Percentiles rank a stretch among this genome's conserved stretches.
Evolutionary conservation across 2,888 invertebrate genomes (phyloP).

Genomic region (Drosophila merina): DNA sequence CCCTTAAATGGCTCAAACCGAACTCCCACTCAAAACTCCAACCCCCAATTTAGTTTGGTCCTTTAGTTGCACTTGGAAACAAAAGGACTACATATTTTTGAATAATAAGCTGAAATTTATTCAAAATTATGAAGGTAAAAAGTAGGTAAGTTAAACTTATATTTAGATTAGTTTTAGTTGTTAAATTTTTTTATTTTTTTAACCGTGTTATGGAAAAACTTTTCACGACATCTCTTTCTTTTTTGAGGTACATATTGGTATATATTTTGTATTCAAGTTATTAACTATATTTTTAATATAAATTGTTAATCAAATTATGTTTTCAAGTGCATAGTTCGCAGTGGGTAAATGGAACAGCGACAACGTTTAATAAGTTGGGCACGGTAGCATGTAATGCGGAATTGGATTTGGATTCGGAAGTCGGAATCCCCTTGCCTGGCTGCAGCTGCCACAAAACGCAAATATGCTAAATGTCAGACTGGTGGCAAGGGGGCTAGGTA

Average conservation of each 20-base stretch:
- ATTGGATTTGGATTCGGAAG: constrained; percentile 65
- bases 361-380: constrained; percentile 79
- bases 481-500: constrained; percentile 6
- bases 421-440: constrained; percentile 22
- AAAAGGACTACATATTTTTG: not conserved
- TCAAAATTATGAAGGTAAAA: not conserved
- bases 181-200: too few relatives aligned
- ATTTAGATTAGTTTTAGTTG: too few relatives aligned
- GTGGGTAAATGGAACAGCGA: constrained; percentile 72
- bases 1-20: constrained; percentile 50
- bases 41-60: constrained; percentile 2
- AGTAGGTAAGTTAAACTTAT: too few relatives aligned
- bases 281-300: not conserved
- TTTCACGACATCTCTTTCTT: too few relatives aligned
- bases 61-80: constrained; percentile 10
- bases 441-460: constrained; percentile 75
- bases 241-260: too few relatives aligned
- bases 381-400: constrained; percentile 74
- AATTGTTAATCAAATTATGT: not conserved
- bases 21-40: constrained; percentile 17
- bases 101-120: not conserved
- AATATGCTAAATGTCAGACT: constrained; percentile 78
- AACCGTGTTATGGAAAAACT: too few relatives aligned
- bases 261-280: too few relatives aligned
- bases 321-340: constrained; percentile 60